Evolutionary conservation across 2,797 vertebrate species (phyloP).

Genomic region (Chrysolophus pictus): DNA sequence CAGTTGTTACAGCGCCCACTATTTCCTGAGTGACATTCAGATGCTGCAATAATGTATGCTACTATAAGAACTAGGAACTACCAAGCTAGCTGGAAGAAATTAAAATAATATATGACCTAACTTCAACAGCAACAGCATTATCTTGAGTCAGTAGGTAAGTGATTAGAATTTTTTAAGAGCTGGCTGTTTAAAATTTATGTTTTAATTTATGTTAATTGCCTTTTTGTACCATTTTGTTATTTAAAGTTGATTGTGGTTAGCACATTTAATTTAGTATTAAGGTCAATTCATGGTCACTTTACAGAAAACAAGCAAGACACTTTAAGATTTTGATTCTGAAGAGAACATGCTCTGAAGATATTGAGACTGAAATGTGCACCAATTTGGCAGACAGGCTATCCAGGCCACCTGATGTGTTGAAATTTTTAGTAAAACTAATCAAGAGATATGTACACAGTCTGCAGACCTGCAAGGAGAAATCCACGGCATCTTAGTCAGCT

Average conservation of each 20-base stretch:
- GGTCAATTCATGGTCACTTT: not conserved
- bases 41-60: not conserved
- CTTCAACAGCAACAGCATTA: not conserved
- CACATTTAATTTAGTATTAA: not conserved
- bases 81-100: not conserved
- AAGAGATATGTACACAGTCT: not conserved
- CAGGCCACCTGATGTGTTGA: not conserved
- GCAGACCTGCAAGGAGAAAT: not conserved
- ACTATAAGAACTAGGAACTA: not conserved
- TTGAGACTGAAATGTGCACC: not conserved
- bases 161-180: constrained; percentile 1
- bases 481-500: not conserved
- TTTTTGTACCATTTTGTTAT: constrained; percentile 1
- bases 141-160: constrained; percentile 4
- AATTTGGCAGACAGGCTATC: not conserved
- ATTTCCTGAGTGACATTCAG: not conserved
- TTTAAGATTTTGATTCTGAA: not conserved
- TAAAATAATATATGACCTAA: constrained; percentile 30
- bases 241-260: not conserved
- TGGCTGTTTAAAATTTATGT: constrained; percentile 15
- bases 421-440: not conserved
- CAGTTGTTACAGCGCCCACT: not conserved
- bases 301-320: not conserved
- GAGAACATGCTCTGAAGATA: not conserved
- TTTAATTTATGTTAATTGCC: constrained; percentile 39